These are phyloP conservation scores for Rhynchotus rufescens DNA, from an alignment of 2,797 vertebrate genomes.

Conservation along the genomic window DNA sequence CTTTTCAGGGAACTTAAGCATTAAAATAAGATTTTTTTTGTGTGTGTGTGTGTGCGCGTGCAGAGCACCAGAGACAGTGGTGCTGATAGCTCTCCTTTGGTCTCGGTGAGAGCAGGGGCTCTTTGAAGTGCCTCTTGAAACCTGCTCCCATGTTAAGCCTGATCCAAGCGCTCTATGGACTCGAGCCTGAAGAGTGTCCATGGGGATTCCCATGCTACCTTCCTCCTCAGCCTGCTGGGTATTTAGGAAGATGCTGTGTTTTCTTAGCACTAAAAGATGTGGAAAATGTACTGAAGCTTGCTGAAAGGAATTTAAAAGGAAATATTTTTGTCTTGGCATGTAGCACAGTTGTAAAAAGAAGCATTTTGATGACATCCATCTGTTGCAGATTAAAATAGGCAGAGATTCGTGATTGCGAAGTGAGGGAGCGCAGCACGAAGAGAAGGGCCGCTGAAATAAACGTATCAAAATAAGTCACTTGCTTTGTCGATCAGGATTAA, in stretches of 20 bases:
- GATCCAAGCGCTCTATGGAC: neutral
- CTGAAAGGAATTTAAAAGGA: constrained; percentile 53
- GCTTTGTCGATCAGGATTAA: neutral
- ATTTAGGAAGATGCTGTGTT: neutral
- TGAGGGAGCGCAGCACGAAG: neutral
- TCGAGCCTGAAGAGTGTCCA: neutral
- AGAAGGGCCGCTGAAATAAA: neutral
- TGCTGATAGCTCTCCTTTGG: neutral
- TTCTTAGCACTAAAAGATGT: neutral
- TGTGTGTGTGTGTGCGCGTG: accelerated
- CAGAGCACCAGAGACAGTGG: accelerated
- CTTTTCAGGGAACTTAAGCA: neutral
- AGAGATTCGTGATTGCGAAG: neutral
- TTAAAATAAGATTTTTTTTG: neutral
- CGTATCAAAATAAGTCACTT: accelerated
- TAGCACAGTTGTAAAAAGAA: constrained; percentile 19
- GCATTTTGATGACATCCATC: constrained; percentile 52
- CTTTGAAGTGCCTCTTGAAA: neutral
- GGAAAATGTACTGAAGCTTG: constrained; percentile 26
- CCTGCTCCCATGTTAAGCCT: neutral
- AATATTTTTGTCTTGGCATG: constrained; percentile 55
- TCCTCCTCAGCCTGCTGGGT: neutral
- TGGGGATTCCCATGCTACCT: constrained; percentile 47
- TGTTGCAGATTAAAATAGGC: constrained; percentile 50
- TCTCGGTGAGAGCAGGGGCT: neutral